phyloP scores from a whole-genome alignment of 2,113 vertebrate species.

The Chionomys nivalis region DNA sequence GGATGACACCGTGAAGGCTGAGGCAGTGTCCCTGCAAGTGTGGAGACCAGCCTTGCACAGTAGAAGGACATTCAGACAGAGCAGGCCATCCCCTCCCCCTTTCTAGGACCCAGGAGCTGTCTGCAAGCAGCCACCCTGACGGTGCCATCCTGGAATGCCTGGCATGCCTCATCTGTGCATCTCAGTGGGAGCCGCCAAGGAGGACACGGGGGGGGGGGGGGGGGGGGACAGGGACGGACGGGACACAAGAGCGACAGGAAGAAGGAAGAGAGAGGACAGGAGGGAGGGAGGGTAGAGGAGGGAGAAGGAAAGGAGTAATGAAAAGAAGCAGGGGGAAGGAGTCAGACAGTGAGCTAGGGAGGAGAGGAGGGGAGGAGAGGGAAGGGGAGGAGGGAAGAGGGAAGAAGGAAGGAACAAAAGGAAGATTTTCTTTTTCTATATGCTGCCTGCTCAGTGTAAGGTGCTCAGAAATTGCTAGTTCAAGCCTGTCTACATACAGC shows the following conservation, averaged over 20 bases:
- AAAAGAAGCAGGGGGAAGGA: too few relatives aligned
- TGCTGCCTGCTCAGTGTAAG: too few relatives aligned
- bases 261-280: not conserved
- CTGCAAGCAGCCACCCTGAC: not conserved
- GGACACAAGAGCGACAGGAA: not conserved
- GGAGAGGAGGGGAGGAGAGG: too few relatives aligned
- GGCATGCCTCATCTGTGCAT: not conserved
- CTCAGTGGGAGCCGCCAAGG: not conserved
- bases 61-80: constrained; percentile 32
- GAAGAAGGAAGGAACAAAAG: not conserved
- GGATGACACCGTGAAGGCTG: constrained; percentile 4
- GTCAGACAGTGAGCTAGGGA: too few relatives aligned
- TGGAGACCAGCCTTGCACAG: not conserved
- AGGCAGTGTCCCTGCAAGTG: constrained; percentile 23
- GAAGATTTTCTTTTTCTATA: not conserved
- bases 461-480: not conserved
- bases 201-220: not conserved
- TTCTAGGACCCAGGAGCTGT: not conserved
- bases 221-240: not conserved
- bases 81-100: not conserved
- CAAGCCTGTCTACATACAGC: not conserved
- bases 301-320: too few relatives aligned
- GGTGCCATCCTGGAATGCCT: not conserved
- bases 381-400: too few relatives aligned
- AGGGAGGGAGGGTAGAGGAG: too few relatives aligned